These are phyloP conservation scores for Eumeta japonica DNA, from an alignment of 1,140 invertebrate genomes.

Conservation along the genomic window DNA sequence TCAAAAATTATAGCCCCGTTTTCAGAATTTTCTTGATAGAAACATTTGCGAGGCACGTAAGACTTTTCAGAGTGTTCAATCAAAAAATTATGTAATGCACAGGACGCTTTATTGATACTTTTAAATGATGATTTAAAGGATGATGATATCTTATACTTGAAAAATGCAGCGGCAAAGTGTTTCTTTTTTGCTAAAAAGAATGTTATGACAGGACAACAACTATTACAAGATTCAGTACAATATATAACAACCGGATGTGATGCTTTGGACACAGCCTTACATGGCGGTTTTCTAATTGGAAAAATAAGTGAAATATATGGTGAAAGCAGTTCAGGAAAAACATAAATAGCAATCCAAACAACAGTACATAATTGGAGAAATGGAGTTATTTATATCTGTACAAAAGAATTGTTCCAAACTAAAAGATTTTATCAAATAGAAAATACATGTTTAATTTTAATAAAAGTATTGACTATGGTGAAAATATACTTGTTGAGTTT, in stretches of 20 bases:
- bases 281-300: constrained; percentile 71
- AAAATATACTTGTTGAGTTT: constrained; percentile 42
- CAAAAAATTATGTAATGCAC: constrained; percentile 16
- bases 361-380: constrained; percentile 31
- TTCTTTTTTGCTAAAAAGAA: constrained; percentile 16
- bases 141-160: constrained; percentile 33
- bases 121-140: constrained; percentile 24
- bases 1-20: constrained; percentile 13
- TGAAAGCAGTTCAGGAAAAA: constrained; percentile 80
- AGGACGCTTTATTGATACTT: too few species aligned
- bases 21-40: constrained; percentile 19
- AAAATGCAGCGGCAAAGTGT: constrained; percentile 24
- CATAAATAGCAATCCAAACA: constrained; percentile 79
- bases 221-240: constrained; percentile 12
- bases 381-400: constrained; percentile 38
- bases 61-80: constrained; percentile 10
- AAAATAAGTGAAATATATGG: constrained; percentile 84
- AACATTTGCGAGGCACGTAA: constrained; percentile 17
- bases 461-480: constrained; percentile 15
- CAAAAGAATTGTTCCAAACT: constrained; percentile 42
- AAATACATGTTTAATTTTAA: constrained; percentile 10
- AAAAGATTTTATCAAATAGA: constrained; percentile 39
- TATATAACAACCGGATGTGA: constrained; percentile 65
- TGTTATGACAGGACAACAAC: constrained; percentile 13
- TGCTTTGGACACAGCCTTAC: constrained; percentile 60